phyloP scores from a whole-genome alignment of 2,113 vertebrate genomes.

The Sorex fumeus region DNA sequence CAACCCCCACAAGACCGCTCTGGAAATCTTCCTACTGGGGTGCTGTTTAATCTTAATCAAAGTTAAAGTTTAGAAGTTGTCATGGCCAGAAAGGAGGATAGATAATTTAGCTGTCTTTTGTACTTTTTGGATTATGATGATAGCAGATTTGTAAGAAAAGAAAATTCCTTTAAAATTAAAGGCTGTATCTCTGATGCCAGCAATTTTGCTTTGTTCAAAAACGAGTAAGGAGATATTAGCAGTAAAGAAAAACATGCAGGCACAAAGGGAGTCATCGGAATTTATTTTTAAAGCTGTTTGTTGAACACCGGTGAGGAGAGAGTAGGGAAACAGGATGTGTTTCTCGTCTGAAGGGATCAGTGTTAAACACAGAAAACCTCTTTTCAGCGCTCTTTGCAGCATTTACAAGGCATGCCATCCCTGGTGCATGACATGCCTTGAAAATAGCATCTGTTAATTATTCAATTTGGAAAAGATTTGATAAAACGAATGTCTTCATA shows the following conservation, averaged over 20 bases:
- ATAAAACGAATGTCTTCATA: conserved; percentile 67
- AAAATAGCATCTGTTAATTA: conserved; percentile 71
- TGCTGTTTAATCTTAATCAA: conserved; percentile 9
- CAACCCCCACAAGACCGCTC: not conserved
- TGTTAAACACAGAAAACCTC: not conserved
- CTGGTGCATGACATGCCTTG: conserved; percentile 52
- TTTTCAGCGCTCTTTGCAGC: conserved; percentile 51
- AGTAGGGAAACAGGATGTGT: conserved; percentile 51
- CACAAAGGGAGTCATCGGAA: conserved; percentile 50
- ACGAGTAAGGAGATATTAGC: conserved; percentile 57
- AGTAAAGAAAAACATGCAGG: conserved; percentile 41
- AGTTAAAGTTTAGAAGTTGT: conserved; percentile 32
- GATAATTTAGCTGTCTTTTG: conserved; percentile 33
- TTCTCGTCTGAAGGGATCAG: conserved; percentile 62
- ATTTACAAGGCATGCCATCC: conserved; percentile 62
- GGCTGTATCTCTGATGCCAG: conserved; percentile 33
- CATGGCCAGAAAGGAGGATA: conserved; percentile 21
- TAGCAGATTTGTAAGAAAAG: conserved; percentile 48
- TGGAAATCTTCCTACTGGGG: not conserved
- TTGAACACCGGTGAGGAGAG: not conserved
- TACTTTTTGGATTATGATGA: not conserved
- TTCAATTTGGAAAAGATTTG: conserved; percentile 63
- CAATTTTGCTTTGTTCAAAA: conserved; percentile 56
- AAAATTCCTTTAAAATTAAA: conserved; percentile 73
- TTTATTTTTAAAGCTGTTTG: conserved; percentile 34